A percentile compares a stretch with the other conserved stretches of the same genome.
Conservation (phyloP, 2,797 vertebrate genomes). For the Halcyon chelicuti region DNA sequence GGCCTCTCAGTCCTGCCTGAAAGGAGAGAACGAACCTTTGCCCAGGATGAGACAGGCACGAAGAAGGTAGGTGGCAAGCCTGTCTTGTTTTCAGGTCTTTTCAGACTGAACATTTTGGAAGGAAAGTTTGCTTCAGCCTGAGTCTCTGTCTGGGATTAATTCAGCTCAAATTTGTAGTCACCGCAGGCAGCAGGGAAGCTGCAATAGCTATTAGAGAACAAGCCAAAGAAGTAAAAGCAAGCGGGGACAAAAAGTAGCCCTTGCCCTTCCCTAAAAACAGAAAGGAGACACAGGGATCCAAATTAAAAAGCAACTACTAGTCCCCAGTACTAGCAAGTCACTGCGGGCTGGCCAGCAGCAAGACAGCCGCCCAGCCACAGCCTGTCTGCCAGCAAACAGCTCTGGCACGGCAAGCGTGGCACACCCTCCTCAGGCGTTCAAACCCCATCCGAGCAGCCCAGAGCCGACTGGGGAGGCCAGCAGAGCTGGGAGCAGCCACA, state of each 20-base stretch:
- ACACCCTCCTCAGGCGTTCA: constrained; percentile 7
- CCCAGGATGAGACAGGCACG: accelerated
- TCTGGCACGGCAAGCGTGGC: neutral
- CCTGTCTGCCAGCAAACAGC: neutral
- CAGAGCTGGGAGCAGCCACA: accelerated
- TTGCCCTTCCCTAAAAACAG: neutral
- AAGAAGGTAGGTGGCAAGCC: neutral
- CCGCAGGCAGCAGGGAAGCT: constrained; percentile 35
- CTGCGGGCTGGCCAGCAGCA: neutral
- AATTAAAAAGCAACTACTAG: constrained; percentile 37
- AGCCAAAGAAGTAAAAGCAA: constrained; percentile 57
- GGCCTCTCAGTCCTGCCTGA: neutral
- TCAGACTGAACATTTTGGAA: constrained; percentile 28
- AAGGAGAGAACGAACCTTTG: neutral
- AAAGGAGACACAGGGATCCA: neutral
- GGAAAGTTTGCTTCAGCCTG: constrained; percentile 21
- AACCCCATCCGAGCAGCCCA: neutral
- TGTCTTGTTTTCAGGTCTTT: neutral
- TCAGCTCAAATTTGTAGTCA: constrained; percentile 63
- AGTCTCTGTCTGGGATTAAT: constrained; percentile 65
- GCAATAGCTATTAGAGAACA: constrained; percentile 53
- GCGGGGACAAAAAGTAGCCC: constrained; percentile 1
- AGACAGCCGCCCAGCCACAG: neutral
- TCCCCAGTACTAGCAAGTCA: neutral
- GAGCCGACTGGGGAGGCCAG: neutral